phyloP scores from a whole-genome alignment of 2,113 vertebrate genomes.

The Thamnophis sirtalis region DNA sequence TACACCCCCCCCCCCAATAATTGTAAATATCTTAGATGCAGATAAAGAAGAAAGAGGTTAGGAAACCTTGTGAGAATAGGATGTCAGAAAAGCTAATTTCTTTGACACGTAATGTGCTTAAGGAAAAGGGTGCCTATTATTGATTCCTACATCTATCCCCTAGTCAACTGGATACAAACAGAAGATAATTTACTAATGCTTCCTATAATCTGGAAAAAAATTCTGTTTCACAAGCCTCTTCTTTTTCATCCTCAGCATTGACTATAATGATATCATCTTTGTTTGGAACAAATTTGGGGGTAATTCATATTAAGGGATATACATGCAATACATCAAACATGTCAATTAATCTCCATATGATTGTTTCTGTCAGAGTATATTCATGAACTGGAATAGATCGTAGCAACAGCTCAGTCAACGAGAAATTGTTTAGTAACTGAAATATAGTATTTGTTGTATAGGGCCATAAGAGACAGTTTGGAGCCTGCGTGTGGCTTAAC shows the following conservation, averaged over 20 bases:
- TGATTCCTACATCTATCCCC: slow-evolving; percentile 18
- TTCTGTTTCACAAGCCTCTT: accelerated
- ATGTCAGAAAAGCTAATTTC: slow-evolving; percentile 44
- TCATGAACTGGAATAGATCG: too few relatives aligned
- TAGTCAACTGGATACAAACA: background rate
- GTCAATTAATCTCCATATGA: background rate
- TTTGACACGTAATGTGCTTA: slow-evolving; percentile 50
- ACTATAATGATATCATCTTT: background rate
- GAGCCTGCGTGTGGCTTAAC: too few relatives aligned
- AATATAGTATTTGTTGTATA: too few relatives aligned
- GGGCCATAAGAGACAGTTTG: too few relatives aligned
- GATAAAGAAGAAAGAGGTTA: slow-evolving; percentile 28
- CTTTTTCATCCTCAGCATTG: accelerated
- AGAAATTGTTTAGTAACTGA: too few relatives aligned
- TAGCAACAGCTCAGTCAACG: too few relatives aligned
- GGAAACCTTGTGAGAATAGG: slow-evolving; percentile 14
- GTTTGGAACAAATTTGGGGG: background rate
- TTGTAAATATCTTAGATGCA: slow-evolving; percentile 21
- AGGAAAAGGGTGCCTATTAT: slow-evolving; percentile 40
- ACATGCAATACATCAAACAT: background rate
- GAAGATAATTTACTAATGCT: slow-evolving; percentile 5
- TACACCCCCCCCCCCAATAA: background rate
- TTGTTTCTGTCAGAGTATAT: background rate
- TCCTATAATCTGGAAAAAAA: accelerated
- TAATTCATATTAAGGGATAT: background rate